phyloP scores from a whole-genome alignment of 2,888 invertebrate species.

The Lymantria monacha region DNA sequence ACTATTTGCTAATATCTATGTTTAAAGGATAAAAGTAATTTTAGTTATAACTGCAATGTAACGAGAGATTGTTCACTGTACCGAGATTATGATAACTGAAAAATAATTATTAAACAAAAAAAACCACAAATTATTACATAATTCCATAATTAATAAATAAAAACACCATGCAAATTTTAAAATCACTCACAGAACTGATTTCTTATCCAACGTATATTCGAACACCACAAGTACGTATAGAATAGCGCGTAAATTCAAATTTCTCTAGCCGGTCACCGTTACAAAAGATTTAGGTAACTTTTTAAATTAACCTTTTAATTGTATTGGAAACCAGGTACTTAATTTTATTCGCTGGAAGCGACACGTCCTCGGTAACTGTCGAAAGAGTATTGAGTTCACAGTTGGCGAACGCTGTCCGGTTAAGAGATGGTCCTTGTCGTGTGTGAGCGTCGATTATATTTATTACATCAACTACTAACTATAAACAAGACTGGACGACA shows the following conservation, averaged over 20 bases:
- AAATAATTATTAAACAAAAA: too few species aligned
- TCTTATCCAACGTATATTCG: slow-evolving; percentile 44
- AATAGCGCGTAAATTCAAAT: slow-evolving; percentile 57
- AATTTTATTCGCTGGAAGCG: slow-evolving; percentile 51
- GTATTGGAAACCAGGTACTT: slow-evolving; percentile 22
- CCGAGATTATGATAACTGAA: too few species aligned
- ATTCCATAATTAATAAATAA: neutral
- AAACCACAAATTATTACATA: too few species aligned
- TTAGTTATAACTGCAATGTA: too few species aligned
- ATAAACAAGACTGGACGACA: slow-evolving; percentile 68
- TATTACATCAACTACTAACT: slow-evolving; percentile 71
- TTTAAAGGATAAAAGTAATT: too few species aligned
- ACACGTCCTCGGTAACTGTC: slow-evolving; percentile 71
- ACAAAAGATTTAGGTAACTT: slow-evolving; percentile 14
- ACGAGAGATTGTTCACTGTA: too few species aligned
- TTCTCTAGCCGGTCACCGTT: slow-evolving; percentile 27
- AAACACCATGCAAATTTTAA: slow-evolving; percentile 30
- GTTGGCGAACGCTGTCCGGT: slow-evolving; percentile 62
- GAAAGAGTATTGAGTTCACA: slow-evolving; percentile 73
- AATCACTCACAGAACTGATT: slow-evolving; percentile 57
- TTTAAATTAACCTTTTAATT: slow-evolving; percentile 28
- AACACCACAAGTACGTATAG: slow-evolving; percentile 46
- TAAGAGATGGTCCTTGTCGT: slow-evolving; percentile 63
- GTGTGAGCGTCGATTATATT: slow-evolving; percentile 77
- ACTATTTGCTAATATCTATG: too few species aligned